phyloP scores from a whole-genome alignment of 2,888 invertebrate genomes.

The Prosopocoilus inquinatus region DNA sequence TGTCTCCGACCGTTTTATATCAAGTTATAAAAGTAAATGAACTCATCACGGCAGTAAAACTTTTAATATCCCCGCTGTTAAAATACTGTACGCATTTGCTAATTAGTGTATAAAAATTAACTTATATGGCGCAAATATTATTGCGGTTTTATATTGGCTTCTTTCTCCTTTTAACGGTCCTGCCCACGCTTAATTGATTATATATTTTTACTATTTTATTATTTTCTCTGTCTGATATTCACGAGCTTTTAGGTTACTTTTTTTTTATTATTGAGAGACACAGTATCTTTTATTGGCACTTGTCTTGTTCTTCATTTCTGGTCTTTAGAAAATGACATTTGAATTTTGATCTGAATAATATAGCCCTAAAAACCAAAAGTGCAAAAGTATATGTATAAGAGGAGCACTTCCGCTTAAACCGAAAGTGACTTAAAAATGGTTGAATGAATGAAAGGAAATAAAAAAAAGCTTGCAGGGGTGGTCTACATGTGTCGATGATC shows the following conservation, averaged over 20 bases:
- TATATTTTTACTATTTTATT: too few species aligned
- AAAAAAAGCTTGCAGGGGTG: too few species aligned
- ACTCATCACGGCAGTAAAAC: constrained; percentile 15
- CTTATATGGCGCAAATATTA: not conserved
- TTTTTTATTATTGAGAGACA: too few species aligned
- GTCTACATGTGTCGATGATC: too few species aligned
- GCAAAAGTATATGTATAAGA: not conserved
- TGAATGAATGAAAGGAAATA: too few species aligned
- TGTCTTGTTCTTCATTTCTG: not conserved
- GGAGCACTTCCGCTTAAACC: not conserved
- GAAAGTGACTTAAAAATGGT: not conserved
- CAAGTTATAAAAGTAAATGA: constrained; percentile 9
- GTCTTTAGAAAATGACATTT: too few species aligned
- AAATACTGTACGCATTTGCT: not conserved
- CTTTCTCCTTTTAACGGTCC: not conserved
- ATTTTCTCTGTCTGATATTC: too few species aligned
- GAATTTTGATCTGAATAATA: not conserved
- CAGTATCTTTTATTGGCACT: too few species aligned
- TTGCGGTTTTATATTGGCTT: not conserved
- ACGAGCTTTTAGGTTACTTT: too few species aligned
- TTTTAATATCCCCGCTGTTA: constrained; percentile 12
- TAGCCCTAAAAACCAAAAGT: not conserved
- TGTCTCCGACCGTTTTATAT: constrained; percentile 8
- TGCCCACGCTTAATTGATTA: not conserved
- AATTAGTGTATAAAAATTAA: constrained; percentile 1